phyloP scores from a whole-genome alignment of 2,797 vertebrate genomes.

The Poeciliopsis paucimaculata region DNA sequence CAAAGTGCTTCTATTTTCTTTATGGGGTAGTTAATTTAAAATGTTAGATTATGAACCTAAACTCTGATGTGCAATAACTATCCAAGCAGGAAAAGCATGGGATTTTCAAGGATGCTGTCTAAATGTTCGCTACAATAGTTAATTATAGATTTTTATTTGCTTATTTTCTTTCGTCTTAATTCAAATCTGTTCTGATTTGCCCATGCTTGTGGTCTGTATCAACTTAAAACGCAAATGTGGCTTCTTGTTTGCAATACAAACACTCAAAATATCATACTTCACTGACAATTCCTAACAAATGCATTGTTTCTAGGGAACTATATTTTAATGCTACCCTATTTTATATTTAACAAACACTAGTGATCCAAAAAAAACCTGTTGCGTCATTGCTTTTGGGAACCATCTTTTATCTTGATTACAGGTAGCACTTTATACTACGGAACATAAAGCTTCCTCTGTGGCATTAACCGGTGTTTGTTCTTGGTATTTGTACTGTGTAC shows the following conservation, averaged over 20 bases:
- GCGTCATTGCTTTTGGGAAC: not conserved
- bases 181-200: not conserved
- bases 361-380: not conserved
- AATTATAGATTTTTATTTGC: not conserved
- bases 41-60: not conserved
- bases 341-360: conserved; percentile 1
- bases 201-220: not conserved
- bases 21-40: not conserved
- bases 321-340: conserved; percentile 6
- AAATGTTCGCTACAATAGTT: conserved; percentile 8
- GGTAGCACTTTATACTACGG: not conserved
- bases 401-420: conserved; percentile 15
- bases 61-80: not conserved
- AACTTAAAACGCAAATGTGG: not conserved
- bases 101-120: not conserved
- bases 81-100: not conserved
- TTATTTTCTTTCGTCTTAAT: not conserved
- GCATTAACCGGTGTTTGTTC: conserved; percentile 36
- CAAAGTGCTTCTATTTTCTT: conserved; percentile 12
- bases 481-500: not conserved
- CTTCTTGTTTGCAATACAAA: not conserved
- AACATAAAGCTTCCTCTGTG: conserved; percentile 26
- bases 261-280: not conserved
- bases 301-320: not conserved
- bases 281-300: conserved; percentile 5